Conservation (phyloP, 2,797 vertebrate genomes). For the Chaetodon trifasciatus region DNA sequence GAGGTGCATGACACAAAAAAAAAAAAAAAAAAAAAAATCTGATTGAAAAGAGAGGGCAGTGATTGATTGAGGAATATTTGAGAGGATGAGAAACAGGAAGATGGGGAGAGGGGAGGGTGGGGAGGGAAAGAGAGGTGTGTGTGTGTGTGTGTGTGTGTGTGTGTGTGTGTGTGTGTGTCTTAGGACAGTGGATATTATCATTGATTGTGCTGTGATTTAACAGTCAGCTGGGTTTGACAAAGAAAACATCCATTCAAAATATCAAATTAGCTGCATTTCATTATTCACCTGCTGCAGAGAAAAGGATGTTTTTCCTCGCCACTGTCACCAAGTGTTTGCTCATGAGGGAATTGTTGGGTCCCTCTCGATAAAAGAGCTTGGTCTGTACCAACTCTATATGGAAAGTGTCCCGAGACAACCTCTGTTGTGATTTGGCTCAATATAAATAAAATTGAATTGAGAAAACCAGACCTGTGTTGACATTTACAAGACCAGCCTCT, state of each 20-base stretch:
- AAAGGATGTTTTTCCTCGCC: too few relatives aligned
- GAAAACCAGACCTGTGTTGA: background rate
- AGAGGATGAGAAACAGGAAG: conserved; percentile 36
- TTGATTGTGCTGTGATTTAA: conserved; percentile 26
- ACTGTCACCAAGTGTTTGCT: too few relatives aligned
- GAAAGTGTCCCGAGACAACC: too few relatives aligned
- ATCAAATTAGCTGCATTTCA: background rate
- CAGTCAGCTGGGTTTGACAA: conserved; percentile 1
- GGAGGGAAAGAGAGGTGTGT: background rate
- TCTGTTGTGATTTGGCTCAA: too few relatives aligned
- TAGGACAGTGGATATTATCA: conserved; percentile 33
- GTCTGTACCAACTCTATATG: too few relatives aligned
- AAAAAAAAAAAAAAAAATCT: conserved; percentile 1
- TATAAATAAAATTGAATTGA: too few relatives aligned
- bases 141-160: conserved; percentile 8
- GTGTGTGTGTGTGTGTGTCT: conserved; percentile 6
- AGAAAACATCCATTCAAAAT: conserved; percentile 19
- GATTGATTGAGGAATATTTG: conserved; percentile 57
- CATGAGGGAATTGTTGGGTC: too few relatives aligned
- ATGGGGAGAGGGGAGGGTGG: background rate
- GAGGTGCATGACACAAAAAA: conserved; percentile 43
- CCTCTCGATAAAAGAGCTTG: too few relatives aligned
- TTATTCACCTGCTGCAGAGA: background rate
- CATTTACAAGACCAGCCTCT: background rate
- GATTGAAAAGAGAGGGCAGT: conserved; percentile 48